Base-by-base conservation (phyloP, 2,113 vertebrate species). In the mouse (Mus musculus) region DNA sequence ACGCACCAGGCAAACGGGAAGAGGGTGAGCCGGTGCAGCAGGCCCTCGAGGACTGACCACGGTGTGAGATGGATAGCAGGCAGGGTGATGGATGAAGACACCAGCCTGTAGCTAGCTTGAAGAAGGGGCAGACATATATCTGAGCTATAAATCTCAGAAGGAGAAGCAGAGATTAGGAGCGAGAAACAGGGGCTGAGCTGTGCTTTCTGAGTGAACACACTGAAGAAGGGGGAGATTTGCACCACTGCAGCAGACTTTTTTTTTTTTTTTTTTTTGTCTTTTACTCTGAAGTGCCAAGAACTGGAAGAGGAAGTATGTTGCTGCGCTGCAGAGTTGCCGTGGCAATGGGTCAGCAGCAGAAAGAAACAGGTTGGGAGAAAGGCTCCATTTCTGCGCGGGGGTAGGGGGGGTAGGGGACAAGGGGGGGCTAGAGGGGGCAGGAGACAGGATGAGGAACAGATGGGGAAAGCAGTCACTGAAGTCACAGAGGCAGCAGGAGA, bases 21-120 rank as follows among this genome's bases (percentile, higher is more conserved):
- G 61, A 24, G 61, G 4, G 7, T 12, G 0, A 0, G 12, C 1
- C 1, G 5, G 49, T 4, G 4, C 26, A n/a, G 7, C 19, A 59
- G 46, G 22, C 11, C 4, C 54, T 54, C 6, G 13, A 54, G 75
- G 28, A 78, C 67, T 59, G 80, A 24, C 5, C 0, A 0, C 0
- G 3, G 30, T 33, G 61, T 46, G 82, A 67, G 61, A 20, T 9
- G 22, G 39, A 63, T 5, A 63, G 20, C 2, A n/a, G 82, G 36
- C 0, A 33, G 84, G 42, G 24, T 12, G 91, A 69, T 1, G 12
- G 9, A 8, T 19, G 24, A 33, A 36, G 46, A 49, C 0, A 1
- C 24, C 19, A 13, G 76, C 28, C 7, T 0, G 71, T 67, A 3
- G 39, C 75, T 73, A 5, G 28, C 73, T 36, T 30, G 39, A 14